Conservation (phyloP, 2,113 vertebrate species). For the Tragulus kanchil region DNA sequence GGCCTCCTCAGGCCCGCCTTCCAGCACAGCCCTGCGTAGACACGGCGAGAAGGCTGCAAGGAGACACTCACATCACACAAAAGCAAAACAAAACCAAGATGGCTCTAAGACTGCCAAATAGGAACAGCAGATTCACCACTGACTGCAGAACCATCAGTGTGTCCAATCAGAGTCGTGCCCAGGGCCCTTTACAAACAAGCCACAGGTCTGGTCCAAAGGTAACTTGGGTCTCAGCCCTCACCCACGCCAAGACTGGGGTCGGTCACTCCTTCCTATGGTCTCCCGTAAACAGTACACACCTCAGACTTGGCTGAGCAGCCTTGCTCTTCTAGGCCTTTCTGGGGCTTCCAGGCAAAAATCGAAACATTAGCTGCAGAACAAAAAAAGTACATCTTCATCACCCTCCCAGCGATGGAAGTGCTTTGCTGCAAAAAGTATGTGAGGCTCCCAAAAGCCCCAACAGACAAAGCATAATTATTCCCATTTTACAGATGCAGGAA, state of each 20-base stretch:
- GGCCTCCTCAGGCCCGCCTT: not conserved
- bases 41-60: not conserved
- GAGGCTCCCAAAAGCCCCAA: not conserved
- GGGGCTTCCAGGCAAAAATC: not conserved
- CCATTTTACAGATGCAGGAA: slow-evolving; percentile 54
- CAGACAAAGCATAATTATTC: slow-evolving; percentile 1
- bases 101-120: not conserved
- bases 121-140: not conserved
- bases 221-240: not conserved
- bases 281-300: not conserved
- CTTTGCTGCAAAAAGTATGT: not conserved
- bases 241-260: not conserved
- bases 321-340: not conserved
- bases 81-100: not conserved
- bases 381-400: not conserved
- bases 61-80: too few species aligned
- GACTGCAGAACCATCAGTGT: not conserved
- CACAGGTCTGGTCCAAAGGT: not conserved
- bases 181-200: not conserved
- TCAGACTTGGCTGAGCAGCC: not conserved
- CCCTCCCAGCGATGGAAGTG: not conserved
- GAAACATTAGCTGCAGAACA: not conserved
- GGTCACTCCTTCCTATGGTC: not conserved
- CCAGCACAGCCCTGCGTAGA: not conserved
- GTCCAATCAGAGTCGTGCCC: not conserved